phyloP scores from a whole-genome alignment of 2,113 vertebrate species.

The Lucifuga dentata region DNA sequence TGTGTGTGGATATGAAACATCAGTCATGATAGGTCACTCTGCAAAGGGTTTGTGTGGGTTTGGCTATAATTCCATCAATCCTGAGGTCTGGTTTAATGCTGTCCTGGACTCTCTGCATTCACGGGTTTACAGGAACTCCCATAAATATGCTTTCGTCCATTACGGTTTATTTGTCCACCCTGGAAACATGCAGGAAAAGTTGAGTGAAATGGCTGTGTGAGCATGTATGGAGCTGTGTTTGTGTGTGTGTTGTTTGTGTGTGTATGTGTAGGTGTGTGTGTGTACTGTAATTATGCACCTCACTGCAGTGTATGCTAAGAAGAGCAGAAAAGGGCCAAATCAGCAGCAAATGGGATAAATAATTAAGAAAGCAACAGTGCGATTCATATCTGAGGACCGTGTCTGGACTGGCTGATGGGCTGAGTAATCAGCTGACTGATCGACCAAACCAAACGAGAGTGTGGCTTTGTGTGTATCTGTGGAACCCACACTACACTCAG shows the following conservation, averaged over 20 bases:
- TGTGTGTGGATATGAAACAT: constrained; percentile 26
- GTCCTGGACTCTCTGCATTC: constrained; percentile 11
- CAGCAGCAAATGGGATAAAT: constrained; percentile 64
- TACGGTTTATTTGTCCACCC: constrained; percentile 50
- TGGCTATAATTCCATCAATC: constrained; percentile 57
- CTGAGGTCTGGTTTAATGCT: constrained; percentile 5
- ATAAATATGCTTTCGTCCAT: constrained; percentile 13
- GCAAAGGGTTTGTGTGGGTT: constrained; percentile 33
- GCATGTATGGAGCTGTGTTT: constrained; percentile 22
- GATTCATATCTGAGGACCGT: constrained; percentile 35
- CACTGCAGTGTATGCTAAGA: constrained; percentile 38
- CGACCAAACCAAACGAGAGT: too few species aligned
- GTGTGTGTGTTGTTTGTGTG: constrained; percentile 2
- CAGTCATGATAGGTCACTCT: constrained; percentile 33
- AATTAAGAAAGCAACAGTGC: constrained; percentile 50
- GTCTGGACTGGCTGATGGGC: neutral
- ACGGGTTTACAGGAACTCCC: too few species aligned
- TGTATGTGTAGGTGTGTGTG: neutral
- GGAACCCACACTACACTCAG: too few species aligned
- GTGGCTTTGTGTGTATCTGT: neutral
- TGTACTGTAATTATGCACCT: constrained; percentile 21
- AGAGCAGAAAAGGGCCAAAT: constrained; percentile 59
- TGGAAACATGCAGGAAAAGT: constrained; percentile 9
- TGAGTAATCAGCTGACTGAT: neutral
- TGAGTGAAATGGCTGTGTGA: constrained; percentile 52